Evolutionary conservation across 2,113 vertebrate genomes (phyloP), one percentile per base, ranked within the genome.

Genomic region (Riparia riparia): DNA sequence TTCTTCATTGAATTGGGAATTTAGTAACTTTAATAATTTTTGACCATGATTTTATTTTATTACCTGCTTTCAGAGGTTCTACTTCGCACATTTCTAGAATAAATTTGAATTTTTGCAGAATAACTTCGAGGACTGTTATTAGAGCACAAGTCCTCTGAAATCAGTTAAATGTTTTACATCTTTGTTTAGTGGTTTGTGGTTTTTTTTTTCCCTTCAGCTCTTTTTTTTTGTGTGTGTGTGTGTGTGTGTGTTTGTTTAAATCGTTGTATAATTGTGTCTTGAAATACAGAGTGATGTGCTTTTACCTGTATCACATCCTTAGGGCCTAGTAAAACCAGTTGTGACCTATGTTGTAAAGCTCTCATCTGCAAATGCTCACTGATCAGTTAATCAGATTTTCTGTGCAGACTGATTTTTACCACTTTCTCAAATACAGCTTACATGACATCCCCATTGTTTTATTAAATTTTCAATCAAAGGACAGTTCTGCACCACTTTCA

Each of bases 11-110:
- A 21, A 47, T 9, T 79, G 29, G 57, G 24, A 11, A 82, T 57
- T 76, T 24, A 58, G 11, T 82, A 57, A 37, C 14, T 71, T 74
- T 3, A 50, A 6, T 69, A 32, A 86, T 47, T 80, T 80, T 53
- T 90, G 47, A 31, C 72, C 24, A 10, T 81, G 51, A 18, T 90
- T 92, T 90, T 83, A 45, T 65, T 34, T 57, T 39, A 47, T 9
- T 78, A 60, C 32, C 74, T 87, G 32, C 77, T 97, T n/a, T 41
- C 86, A 77, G 86, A 90, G 68, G 58, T 83, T 93, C 64, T 65
- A 71, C 79, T 95, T 91, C 24, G 50, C 24, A 1, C 42, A 13
- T 49, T 32, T 14, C 20, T 87, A 47, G 53, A 89, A 61, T 42
- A 56, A 54, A 11, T n/a, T 61, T 65, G 73, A 26, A 54, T 53